Evolutionary conservation across 1,140 invertebrate species (phyloP), one percentile per base, ranked within the genome.

Genomic region (Orius insidiosus): DNA sequence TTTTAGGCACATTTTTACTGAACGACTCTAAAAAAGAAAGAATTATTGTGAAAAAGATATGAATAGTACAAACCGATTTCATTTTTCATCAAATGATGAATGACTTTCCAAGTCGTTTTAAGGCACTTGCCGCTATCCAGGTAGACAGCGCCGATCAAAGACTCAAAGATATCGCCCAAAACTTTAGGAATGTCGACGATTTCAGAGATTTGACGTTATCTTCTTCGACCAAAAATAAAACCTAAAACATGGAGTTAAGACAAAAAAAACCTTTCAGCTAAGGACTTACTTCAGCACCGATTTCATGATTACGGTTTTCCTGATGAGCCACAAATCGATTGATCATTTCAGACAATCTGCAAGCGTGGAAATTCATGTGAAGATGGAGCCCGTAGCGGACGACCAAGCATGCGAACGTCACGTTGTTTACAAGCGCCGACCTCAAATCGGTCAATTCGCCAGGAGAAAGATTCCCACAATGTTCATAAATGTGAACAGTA

Each of bases 81-180:
- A 33, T 69, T 63, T 50, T 73, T 63, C 74, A 87, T 83, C 1
- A 88, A 60, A 15, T 59, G 60, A 56, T 82, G 88, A 50, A 88
- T 72, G 0, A 95, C 74, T 16, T 69, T 62, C 93, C 93, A 98
- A 0, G 88, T 81, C 3, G 64, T 65, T 6, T 75, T 59, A n/a
- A 96, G 59, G 58, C 78, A 67, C 56, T 82, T 81, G 8, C 73
- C 74, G 58, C 75, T 78, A 66, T 98, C 93, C 7, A 97, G 60
- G 59, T 80, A 98, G 49, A 98, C 78, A 0, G 92, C 93, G 5
- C 89, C 93, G 42, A 84, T 79, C 0, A 94, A 58, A 0, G 90
- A 85, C 65, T 97, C 93, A 61, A 94, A 88, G 38, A 98, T 69
- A 63, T 97, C 92, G 3, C 89, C 89, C 9, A 98, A 65, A n/a